Base-by-base conservation (phyloP, 2,888 invertebrate genomes). In the Diplolepis rosae region DNA sequence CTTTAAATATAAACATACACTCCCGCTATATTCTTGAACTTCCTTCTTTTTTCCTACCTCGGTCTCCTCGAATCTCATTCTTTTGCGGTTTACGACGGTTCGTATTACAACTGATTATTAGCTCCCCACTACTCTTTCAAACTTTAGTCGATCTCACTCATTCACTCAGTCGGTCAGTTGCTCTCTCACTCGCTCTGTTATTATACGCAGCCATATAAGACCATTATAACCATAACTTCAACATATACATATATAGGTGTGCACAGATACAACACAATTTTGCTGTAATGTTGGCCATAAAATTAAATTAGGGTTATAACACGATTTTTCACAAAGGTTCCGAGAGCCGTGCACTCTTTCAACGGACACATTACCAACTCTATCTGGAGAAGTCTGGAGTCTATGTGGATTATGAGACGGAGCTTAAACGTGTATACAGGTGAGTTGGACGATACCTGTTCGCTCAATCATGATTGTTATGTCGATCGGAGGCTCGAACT, bases 301-400 rank as follows among this genome's bases (percentile, higher is more conserved):
- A 88, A 88, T 88, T 88, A 88, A 88, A 88, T 88, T 88, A 88
- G 88, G 88, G 88, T 88, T 88, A 88, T 88, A 88, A 88, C 88
- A 84, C 86, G 85, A 88, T 88, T 88, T 88, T 88, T 88, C 87
- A 87, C 87, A 87, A 87, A 87, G 87, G 85, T 83, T 81, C 82
- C 81, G 81, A 79, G 77, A 79, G 79, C 66, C 52, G 67, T 68
- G 75, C 75, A 70, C 70, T 68, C 73, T 75, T 73, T 76, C 78
- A 78, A 78, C 79, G 72, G 75, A 72, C 79, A 71, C 75, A 78
- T 80, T 79, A 78, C 77, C 74, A 74, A 75, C 42, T 71, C 74
- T 72, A 72, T 71, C 45, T 70, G 51, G 18, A 56, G 35, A 51
- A 61, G 69, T 68, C 66, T 39, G 22, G 74, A 4, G 54, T 39